These are phyloP conservation scores for Corythaixoides concolor DNA, from an alignment of 2,113 vertebrate genomes.

Conservation along the genomic window DNA sequence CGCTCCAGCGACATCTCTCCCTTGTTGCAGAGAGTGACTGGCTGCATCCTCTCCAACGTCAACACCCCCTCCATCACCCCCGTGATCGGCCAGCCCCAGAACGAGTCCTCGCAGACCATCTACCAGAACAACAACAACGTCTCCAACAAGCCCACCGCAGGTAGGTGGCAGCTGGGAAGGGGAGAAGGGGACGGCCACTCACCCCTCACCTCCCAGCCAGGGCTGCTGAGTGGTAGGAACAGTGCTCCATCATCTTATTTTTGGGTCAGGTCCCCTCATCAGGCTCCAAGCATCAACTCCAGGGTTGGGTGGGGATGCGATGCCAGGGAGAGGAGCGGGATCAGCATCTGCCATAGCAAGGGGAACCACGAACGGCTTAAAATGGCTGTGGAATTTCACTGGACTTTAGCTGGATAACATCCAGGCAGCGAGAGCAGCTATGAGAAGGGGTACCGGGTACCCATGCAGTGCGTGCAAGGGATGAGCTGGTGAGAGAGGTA, in stretches of 20 bases:
- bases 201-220: background rate
- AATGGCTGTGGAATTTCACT: background rate
- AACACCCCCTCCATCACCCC: constrained; percentile 95
- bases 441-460: background rate
- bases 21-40: constrained; percentile 89
- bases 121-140: constrained; percentile 86
- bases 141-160: constrained; percentile 85
- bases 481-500: background rate
- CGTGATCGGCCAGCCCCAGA: constrained; percentile 93
- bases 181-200: background rate
- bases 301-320: background rate
- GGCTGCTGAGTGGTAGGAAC: background rate
- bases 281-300: background rate
- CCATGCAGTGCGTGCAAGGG: background rate
- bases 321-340: background rate
- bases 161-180: constrained; percentile 50
- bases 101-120: constrained; percentile 82
- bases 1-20: background rate
- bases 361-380: background rate
- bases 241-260: background rate
- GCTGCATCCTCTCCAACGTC: constrained; percentile 97
- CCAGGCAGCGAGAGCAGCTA: background rate
- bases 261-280: background rate
- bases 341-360: background rate
- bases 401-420: background rate